Evolutionary conservation across 2,113 vertebrate genomes (phyloP), one percentile per base, ranked within the genome.

Genomic region (Malurus elegans): DNA sequence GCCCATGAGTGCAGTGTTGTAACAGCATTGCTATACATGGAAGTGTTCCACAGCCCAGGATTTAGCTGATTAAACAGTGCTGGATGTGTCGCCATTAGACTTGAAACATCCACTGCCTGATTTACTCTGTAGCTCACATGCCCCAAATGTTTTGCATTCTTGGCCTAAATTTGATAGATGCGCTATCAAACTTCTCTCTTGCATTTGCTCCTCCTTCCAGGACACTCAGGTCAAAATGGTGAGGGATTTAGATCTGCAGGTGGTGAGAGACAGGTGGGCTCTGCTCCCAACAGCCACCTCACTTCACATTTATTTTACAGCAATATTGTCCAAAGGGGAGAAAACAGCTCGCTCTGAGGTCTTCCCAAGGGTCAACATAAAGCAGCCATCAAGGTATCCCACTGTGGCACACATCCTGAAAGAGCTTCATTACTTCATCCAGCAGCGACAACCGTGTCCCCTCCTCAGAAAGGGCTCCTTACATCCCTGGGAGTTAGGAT

Each of bases 11-110:
- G 50, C 83, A 69, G 70, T 54, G 69, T 75, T 92, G 19, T 73
- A 90, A 73, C 69, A 76, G 85, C 74, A 92, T 86, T 94, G 88
- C 95, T 97, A 94, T 96, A 94, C 96, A 97, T 96, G 96, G 96
- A 95, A 96, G 87, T 93, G 86, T 94, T 97, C 91, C 95, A 95
- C 71, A 75, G 92, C 57, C 87, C 85, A 53, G 92, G 94, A 88
- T 95, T 96, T 94, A 92, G 86, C 94, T 95, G 79, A 93, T 95
- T 97, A 96, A 96, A 92, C 95, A 83, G 25, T 47, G 70, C 88
- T 96, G 87, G 64, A 28, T 79, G 57, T 92, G 74, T 93, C 88
- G 42, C 93, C 71, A 65, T 84, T 86, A 94, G 69, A 34, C 64
- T 94, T 44, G 60, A 94, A 93, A 93, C 44, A 85, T 62, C 74